phyloP scores from a whole-genome alignment of 1,140 invertebrate genomes.

The Pygmarrhopalites habei region DNA sequence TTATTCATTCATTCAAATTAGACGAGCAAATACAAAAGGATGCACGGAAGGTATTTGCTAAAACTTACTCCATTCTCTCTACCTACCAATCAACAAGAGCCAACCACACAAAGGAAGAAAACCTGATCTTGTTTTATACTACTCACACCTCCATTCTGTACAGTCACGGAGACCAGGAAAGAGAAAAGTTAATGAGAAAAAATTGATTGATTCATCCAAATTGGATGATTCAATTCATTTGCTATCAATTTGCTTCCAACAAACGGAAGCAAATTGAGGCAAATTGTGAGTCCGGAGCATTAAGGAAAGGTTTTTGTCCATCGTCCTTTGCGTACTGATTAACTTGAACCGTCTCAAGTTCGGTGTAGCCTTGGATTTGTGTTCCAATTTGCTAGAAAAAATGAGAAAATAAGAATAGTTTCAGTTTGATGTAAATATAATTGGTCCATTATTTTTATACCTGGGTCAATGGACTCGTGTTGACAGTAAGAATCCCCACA shows the following conservation, averaged over 20 bases:
- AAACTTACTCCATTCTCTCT: too few species aligned
- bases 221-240: too few species aligned
- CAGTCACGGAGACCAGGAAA: too few species aligned
- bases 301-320: conserved; percentile 61
- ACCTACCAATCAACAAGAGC: too few species aligned
- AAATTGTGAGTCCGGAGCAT: conserved; percentile 63
- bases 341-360: conserved; percentile 67
- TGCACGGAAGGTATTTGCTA: too few species aligned
- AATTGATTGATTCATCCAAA: too few species aligned
- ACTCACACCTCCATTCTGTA: too few species aligned
- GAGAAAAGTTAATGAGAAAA: too few species aligned
- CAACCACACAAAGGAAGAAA: too few species aligned
- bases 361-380: conserved; percentile 72
- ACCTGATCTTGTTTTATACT: too few species aligned
- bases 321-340: conserved; percentile 65
- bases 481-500: conserved; percentile 70
- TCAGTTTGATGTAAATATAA: neutral
- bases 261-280: conserved; percentile 64
- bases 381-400: conserved; percentile 2
- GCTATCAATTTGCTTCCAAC: conserved; percentile 55
- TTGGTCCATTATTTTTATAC: conserved; percentile 45
- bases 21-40: too few species aligned
- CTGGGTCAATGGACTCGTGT: conserved; percentile 75
- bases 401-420: neutral
- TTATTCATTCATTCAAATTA: too few species aligned